A percentile compares a stretch with the other conserved stretches of the same genome.
These are phyloP conservation scores for Pocota personata DNA, from an alignment of 2,888 invertebrate genomes.

Conservation along the genomic window DNA sequence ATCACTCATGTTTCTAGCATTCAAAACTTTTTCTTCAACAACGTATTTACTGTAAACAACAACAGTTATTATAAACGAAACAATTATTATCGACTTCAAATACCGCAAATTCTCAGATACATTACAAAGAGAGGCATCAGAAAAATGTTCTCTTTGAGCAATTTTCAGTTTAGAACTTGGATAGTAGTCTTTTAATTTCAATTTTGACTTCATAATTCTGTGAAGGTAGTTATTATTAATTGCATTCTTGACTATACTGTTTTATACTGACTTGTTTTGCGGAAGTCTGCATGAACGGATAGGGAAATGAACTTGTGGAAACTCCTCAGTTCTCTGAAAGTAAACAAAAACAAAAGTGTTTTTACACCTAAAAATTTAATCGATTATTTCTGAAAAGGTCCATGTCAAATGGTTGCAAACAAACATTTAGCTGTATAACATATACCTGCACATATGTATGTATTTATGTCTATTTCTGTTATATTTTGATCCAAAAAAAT, in stretches of 20 bases:
- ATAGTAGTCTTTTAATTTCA: neutral
- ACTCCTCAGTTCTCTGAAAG: slow-evolving; percentile 59
- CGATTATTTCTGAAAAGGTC: too few relatives aligned
- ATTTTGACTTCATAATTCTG: slow-evolving; percentile 5
- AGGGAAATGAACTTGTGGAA: slow-evolving; percentile 45
- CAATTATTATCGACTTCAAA: neutral
- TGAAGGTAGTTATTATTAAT: neutral
- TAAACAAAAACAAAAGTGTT: neutral
- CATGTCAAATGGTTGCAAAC: too few relatives aligned
- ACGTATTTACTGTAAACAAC: slow-evolving; percentile 74
- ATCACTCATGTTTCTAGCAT: slow-evolving; percentile 74
- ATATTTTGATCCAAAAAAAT: too few relatives aligned
- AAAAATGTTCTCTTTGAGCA: slow-evolving; percentile 60
- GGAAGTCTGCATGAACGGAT: slow-evolving; percentile 39
- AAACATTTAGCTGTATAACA: too few relatives aligned
- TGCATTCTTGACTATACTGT: neutral
- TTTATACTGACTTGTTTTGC: slow-evolving; percentile 21
- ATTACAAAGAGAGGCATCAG: slow-evolving; percentile 16
- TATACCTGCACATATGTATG: too few relatives aligned
- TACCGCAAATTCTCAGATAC: slow-evolving; percentile 6
- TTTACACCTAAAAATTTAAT: too few relatives aligned
- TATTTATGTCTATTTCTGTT: too few relatives aligned
- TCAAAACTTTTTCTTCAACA: slow-evolving; percentile 46
- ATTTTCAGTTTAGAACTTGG: slow-evolving; percentile 61
- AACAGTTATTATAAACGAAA: neutral